Conservation (phyloP, 2,113 vertebrate genomes). For the Datnioides undecimradiatus region DNA sequence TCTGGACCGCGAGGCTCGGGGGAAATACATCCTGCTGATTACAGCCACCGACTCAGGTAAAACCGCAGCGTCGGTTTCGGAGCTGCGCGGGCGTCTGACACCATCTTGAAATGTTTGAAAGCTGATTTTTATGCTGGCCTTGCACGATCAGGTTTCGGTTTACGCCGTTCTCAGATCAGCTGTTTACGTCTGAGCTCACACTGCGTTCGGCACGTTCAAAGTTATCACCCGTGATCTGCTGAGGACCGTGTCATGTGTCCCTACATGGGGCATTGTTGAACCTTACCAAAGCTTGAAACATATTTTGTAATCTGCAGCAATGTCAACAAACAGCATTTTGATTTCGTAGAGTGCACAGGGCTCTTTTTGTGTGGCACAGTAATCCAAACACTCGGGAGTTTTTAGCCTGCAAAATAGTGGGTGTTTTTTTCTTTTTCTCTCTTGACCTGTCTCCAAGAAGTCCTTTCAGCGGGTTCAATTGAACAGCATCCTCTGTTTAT, state of each 20-base stretch:
- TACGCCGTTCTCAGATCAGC: constrained; percentile 8
- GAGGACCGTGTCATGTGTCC: constrained; percentile 7
- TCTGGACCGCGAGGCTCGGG: constrained; percentile 90
- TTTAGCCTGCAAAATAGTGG: constrained; percentile 71
- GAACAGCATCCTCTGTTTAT: constrained; percentile 76
- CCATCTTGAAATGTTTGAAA: constrained; percentile 40
- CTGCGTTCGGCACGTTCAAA: constrained; percentile 16
- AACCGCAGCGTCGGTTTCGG: not conserved
- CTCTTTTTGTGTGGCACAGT: constrained; percentile 60
- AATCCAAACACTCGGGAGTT: constrained; percentile 70
- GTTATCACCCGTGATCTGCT: constrained; percentile 13
- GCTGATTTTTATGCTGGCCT: constrained; percentile 3
- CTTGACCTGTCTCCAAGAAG: constrained; percentile 48
- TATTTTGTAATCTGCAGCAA: constrained; percentile 56
- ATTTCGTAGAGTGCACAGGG: constrained; percentile 51
- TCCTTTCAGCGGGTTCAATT: constrained; percentile 55
- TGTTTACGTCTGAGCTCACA: constrained; percentile 36
- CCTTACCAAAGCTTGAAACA: constrained; percentile 17
- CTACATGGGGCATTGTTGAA: constrained; percentile 37
- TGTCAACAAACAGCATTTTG: constrained; percentile 74
- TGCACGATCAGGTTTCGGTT: constrained; percentile 15
- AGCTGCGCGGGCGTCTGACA: not conserved
- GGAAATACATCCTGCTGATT: constrained; percentile 87
- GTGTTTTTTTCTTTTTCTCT: too few relatives aligned
- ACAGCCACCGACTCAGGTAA: constrained; percentile 93